Evolutionary conservation across 53 echinoderm and acorn worm genomes (phyloP).

Genomic region (Holothuria leucospilota): DNA sequence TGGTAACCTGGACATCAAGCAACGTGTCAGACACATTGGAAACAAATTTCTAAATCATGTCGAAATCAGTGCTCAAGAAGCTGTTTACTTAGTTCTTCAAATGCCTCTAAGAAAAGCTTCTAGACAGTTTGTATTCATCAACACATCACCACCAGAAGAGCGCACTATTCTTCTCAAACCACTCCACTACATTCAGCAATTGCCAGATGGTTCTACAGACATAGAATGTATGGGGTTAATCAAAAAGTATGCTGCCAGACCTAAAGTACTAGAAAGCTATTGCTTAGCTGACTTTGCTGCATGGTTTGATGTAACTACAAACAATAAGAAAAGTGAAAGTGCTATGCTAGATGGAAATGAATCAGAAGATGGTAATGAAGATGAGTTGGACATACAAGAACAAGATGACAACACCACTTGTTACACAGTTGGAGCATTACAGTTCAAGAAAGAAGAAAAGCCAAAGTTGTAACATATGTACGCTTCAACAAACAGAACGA

Average conservation of each 20-base stretch:
- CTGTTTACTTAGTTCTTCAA: conserved; percentile 48
- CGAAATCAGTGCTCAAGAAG: conserved; percentile 60
- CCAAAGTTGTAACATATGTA: conserved; percentile 51
- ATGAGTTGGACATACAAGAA: neutral
- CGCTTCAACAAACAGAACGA: conserved; percentile 7
- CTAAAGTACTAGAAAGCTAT: conserved; percentile 16
- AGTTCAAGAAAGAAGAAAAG: conserved; percentile 13
- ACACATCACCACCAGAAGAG: conserved; percentile 33
- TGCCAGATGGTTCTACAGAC: conserved; percentile 41
- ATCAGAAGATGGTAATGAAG: neutral
- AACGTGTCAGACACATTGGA: conserved; percentile 46
- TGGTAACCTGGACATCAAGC: conserved; percentile 47
- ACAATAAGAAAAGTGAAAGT: conserved; percentile 9
- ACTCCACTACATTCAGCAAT: conserved; percentile 20
- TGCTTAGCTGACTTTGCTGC: conserved; percentile 55
- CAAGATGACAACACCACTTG: neutral
- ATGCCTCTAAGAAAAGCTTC: conserved; percentile 38
- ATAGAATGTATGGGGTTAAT: conserved; percentile 9
- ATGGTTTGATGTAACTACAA: conserved; percentile 28
- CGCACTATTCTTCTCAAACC: conserved; percentile 48
- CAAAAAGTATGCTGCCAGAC: conserved; percentile 25
- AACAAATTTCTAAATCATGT: conserved; percentile 53
- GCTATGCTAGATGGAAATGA: neutral
- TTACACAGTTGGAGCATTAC: neutral
- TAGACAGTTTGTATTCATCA: conserved; percentile 42